Evolutionary conservation across 2,113 vertebrate genomes (phyloP).

Genomic region (Notothenia rossii): DNA sequence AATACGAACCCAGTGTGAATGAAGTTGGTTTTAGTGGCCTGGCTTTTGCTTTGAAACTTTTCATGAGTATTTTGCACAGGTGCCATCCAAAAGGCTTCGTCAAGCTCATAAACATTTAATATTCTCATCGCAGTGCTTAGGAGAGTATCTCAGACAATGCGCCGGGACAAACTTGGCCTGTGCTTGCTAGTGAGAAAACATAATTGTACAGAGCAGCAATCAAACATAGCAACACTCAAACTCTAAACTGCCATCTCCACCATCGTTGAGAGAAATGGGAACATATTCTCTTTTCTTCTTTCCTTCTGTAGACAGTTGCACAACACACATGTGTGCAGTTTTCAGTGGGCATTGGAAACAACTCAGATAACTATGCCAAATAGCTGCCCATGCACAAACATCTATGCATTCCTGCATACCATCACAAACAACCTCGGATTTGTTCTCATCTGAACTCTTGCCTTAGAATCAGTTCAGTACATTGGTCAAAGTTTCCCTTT

Average conservation of each 20-base stretch:
- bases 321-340: not conserved
- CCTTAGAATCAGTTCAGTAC: too few species aligned
- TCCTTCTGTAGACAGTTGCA: not conserved
- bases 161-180: not conserved
- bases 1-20: conserved; percentile 12
- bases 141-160: not conserved
- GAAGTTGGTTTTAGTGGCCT: conserved; percentile 13
- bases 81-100: conserved; percentile 19
- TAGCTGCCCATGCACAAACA: too few species aligned
- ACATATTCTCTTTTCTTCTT: not conserved
- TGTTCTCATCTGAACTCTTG: too few species aligned
- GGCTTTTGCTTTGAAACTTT: conserved; percentile 16
- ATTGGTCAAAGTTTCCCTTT: too few species aligned
- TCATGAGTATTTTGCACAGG: conserved; percentile 15
- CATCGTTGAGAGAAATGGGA: conserved; percentile 7
- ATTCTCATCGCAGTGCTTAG: conserved; percentile 10
- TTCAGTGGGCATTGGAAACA: not conserved
- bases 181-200: conserved; percentile 20
- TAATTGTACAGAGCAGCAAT: conserved; percentile 4
- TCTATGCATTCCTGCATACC: too few species aligned
- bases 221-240: conserved; percentile 6
- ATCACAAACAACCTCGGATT: too few species aligned
- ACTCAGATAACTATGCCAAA: too few species aligned
- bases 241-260: not conserved
- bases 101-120: conserved; percentile 37